Evolutionary conservation across 2,113 vertebrate species (phyloP).

Genomic region (Thalassoma bifasciatum): DNA sequence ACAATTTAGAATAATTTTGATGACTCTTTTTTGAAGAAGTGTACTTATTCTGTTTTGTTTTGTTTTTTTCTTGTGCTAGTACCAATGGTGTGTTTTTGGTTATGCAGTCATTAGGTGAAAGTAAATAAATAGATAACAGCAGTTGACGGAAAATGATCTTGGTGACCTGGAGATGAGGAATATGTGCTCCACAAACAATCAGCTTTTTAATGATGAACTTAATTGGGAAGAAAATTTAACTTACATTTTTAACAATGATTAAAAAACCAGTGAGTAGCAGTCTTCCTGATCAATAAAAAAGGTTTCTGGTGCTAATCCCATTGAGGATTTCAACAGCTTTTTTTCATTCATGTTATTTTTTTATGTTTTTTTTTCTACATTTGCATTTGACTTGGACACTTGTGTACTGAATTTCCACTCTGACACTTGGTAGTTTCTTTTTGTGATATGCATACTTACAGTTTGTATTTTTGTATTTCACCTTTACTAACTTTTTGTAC

Average conservation of each 20-base stretch:
- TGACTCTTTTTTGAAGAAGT: conserved; percentile 22
- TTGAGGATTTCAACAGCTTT: neutral
- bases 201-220: neutral
- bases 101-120: conserved; percentile 34
- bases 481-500: too few species aligned
- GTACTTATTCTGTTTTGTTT: conserved; percentile 35
- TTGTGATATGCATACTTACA: too few species aligned
- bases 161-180: conserved; percentile 27
- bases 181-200: neutral
- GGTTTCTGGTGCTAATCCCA: neutral
- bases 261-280: neutral
- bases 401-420: too few species aligned
- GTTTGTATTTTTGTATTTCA: too few species aligned
- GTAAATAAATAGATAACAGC: conserved; percentile 54
- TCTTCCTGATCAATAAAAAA: neutral
- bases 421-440: too few species aligned
- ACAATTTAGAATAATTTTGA: conserved; percentile 54
- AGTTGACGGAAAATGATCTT: conserved; percentile 32
- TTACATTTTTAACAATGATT: neutral
- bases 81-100: conserved; percentile 32
- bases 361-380: too few species aligned
- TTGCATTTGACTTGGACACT: too few species aligned
- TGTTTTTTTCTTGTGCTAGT: too few species aligned
- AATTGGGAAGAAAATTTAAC: too few species aligned
- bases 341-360: too few species aligned